Evolutionary conservation across 2,113 vertebrate species (phyloP), one percentile per base, ranked within the genome.

Genomic region (Brienomyrus brachyistius): DNA sequence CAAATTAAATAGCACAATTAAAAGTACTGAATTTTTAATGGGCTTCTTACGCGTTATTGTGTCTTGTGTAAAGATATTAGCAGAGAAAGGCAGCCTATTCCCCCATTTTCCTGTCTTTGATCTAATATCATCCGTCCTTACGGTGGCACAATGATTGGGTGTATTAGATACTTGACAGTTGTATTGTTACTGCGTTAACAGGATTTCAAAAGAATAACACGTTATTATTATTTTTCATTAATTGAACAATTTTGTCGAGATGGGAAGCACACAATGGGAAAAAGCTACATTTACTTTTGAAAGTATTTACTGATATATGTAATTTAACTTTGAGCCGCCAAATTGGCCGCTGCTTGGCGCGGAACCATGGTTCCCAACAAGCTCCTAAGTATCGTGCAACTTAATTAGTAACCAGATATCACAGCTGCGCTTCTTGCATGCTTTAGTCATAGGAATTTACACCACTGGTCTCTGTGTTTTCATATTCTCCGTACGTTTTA

Each of bases 331-430:
- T 23, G 54, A 21, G 54, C 17, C 17, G 5, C 21, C 54, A 59
- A 59, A n/a, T 8, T 23, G 23, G 23, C 23, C 21, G 9, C 23
- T 9, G 23, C 1, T 62, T 62, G n/a, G 6, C n/a, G 56, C 0
- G 2, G 56, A 59, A 59, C 56, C 31, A 70, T 9, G 47, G 90
- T 90, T 47, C 88, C 82, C 87, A 62, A 88, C 88, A 84, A 90
- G 35, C 83, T 54, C 31, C 45, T 87, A 88, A 31, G 87, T 89
- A 21, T 90, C 90, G 85, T 86, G 66, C 90, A 87, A 62, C 89
- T 59, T 51, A 40, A 40, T 59, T 35, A 91, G 92, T 91, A 91
- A 93, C 90, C 56, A 90, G 90, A 93, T 90, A 91, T 89, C 51
- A 43, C 90, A 92, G 89, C 92, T 84, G 91, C 92, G 86, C 92